Base-by-base conservation (phyloP, 2,888 invertebrate species). In the Megaustenia siamemsis region DNA sequence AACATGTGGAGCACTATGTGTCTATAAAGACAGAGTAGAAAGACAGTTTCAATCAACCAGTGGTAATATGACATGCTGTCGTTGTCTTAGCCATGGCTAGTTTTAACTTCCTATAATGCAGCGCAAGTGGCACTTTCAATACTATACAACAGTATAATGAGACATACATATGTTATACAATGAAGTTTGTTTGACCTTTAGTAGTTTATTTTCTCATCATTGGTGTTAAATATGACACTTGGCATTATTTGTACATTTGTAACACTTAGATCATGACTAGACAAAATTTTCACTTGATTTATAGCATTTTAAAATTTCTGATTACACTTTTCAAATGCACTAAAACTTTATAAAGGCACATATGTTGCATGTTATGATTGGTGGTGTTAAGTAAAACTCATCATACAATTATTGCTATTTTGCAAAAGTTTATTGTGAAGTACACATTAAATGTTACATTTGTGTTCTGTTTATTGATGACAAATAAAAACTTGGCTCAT, bases 401-500 rank as follows among this genome's bases (percentile, higher is more conserved):
- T n/a, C 18, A n/a, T 12, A 43, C 78, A 78, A 28, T 78, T 78
- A 78, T 78, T 78, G 78, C 78, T 43, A n/a, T n/a, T 40, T 63
- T 63, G n/a, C 8, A 56, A 56, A n/a, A n/a, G n/a, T 45, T 43
- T 76, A 2, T 56, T 56, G 38, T 56, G 38, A 53, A 32, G 3
- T 76, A 28, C 43, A 71, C 24, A 71, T 71, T 28, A 28, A 5
- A 12, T 43, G 71, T 71, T 18, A 6, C 12, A 45, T 43, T 43
- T 43, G 71, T 43, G 24, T 71, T 45, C 3, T 40, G 28, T 71
- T 45, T 71, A 45, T 45, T 32, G 63, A 28, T 63, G 32, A 32
- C 12, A 2, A 63, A 15, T 32, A 32, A 63, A 60, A 18, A n/a
- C n/a, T n/a, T n/a, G n/a, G n/a, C n/a, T n/a, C n/a, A n/a, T n/a